Conservation (phyloP, 2,113 vertebrate genomes). For the Myodes glareolus region DNA sequence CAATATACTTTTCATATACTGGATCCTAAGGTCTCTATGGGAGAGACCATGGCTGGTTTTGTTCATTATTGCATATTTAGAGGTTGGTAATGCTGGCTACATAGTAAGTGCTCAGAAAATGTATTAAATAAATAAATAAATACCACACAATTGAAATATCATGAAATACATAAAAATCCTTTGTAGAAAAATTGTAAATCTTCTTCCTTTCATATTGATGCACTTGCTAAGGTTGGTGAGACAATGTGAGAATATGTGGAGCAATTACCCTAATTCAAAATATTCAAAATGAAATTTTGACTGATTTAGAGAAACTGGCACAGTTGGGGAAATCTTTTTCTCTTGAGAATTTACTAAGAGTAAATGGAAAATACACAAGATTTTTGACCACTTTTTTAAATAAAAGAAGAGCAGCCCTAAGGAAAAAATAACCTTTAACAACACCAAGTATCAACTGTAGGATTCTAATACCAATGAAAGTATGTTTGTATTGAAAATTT, state of each 20-base stretch:
- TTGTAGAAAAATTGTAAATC: neutral
- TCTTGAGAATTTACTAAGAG: constrained; percentile 21
- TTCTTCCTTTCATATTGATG: neutral
- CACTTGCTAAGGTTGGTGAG: neutral
- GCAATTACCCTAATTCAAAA: neutral
- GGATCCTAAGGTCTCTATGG: neutral
- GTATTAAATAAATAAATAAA: neutral
- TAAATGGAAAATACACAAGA: neutral
- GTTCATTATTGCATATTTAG: neutral
- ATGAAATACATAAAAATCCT: neutral
- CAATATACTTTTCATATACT: neutral
- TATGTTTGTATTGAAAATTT: constrained; percentile 21
- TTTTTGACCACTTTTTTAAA: constrained; percentile 42
- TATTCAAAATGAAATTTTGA: neutral
- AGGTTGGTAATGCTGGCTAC: neutral
- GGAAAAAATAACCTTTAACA: neutral
- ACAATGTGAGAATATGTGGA: neutral
- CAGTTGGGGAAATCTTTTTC: neutral
- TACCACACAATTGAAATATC: neutral
- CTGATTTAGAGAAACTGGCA: neutral
- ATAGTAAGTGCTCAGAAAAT: neutral
- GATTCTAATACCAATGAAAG: neutral
- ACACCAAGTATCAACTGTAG: neutral
- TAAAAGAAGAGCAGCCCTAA: neutral
- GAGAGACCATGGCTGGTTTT: neutral